Conservation (phyloP, 2,113 vertebrate genomes). For the Myrmecophaga tridactyla region DNA sequence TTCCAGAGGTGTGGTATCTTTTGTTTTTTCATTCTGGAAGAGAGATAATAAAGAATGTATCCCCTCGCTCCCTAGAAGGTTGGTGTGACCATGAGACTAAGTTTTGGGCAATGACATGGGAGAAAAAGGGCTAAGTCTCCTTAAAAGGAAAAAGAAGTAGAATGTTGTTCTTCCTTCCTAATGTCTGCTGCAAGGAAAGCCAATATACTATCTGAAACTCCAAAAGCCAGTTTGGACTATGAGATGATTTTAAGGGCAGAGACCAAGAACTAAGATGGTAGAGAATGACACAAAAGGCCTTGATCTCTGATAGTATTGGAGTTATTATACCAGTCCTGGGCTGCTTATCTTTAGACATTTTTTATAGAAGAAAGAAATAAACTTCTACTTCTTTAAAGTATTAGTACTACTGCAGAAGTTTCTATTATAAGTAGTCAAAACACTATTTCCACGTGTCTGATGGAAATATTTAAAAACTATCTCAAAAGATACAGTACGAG, state of each 20-base stretch:
- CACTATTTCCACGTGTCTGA: not conserved
- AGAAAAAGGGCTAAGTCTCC: not conserved
- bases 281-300: not conserved
- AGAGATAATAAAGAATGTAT: not conserved
- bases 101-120: not conserved
- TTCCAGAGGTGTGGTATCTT: not conserved
- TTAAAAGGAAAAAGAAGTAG: not conserved
- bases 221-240: not conserved
- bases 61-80: not conserved
- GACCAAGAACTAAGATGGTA: not conserved
- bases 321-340: not conserved
- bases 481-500: not conserved
- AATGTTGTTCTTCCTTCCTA: not conserved
- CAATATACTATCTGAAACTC: not conserved
- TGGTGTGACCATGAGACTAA: not conserved
- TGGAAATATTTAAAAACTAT: constrained; percentile 33
- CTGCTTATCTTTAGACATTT: not conserved
- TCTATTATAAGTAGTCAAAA: constrained; percentile 4
- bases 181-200: not conserved
- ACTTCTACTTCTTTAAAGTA: constrained; percentile 1
- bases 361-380: not conserved
- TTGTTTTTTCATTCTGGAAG: not conserved
- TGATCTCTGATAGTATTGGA: not conserved
- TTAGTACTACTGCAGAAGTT: not conserved
- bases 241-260: not conserved